phyloP scores from a whole-genome alignment of 2,888 invertebrate genomes.

The Pogonocherus hispidulus region DNA sequence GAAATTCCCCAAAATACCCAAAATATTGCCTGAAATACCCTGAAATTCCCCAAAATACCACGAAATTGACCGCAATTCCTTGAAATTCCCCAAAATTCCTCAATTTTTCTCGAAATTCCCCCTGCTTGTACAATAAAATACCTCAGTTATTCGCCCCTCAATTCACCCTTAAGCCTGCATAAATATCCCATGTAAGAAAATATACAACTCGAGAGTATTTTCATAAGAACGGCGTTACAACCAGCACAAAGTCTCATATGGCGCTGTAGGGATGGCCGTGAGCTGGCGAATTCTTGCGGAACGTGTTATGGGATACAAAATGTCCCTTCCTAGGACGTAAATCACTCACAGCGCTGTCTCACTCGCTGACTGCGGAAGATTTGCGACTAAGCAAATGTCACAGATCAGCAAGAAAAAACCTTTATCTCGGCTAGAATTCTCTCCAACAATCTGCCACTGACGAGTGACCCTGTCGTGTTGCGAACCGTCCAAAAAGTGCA shows the following conservation, averaged over 20 bases:
- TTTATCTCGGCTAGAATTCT: constrained; percentile 43
- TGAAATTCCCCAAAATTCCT: too few relatives aligned
- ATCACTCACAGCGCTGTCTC: constrained; percentile 68
- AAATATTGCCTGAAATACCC: too few relatives aligned
- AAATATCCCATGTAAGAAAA: background rate
- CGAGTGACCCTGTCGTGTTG: constrained; percentile 31
- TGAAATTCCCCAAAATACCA: too few relatives aligned
- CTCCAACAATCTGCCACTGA: constrained; percentile 40
- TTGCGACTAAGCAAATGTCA: constrained; percentile 69
- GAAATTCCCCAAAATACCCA: too few relatives aligned
- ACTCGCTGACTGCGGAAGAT: constrained; percentile 68
- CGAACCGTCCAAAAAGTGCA: constrained; percentile 1
- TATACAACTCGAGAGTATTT: background rate
- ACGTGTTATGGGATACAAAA: constrained; percentile 53
- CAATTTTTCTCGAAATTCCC: too few relatives aligned
- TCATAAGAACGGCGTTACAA: background rate
- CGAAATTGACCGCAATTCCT: too few relatives aligned
- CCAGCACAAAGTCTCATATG: background rate
- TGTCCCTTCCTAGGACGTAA: constrained; percentile 64
- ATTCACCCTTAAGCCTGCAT: too few relatives aligned
- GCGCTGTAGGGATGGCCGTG: constrained; percentile 1
- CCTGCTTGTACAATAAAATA: too few relatives aligned
- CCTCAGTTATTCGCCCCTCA: too few relatives aligned
- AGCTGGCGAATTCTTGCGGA: constrained; percentile 46
- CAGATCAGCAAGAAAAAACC: constrained; percentile 64